A percentile compares a stretch with the other conserved stretches of the same genome.
Conservation (phyloP, 2,113 vertebrate genomes). For the Agelaius tricolor region DNA sequence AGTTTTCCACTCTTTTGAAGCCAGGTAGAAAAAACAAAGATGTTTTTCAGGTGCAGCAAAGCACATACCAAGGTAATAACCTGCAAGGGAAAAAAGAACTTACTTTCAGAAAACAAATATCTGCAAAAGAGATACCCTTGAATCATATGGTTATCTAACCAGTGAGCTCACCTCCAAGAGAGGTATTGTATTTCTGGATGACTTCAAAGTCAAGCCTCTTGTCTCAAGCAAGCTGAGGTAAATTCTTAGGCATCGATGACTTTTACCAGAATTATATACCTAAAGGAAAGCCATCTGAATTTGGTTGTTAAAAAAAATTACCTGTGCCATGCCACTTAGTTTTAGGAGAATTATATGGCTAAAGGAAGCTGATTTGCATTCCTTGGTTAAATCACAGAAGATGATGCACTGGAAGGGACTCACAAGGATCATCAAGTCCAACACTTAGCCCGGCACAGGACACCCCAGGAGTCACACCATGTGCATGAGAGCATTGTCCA, state of each 20-base stretch:
- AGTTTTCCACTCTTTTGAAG: conserved; percentile 78
- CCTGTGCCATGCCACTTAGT: not conserved
- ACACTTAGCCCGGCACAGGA: not conserved
- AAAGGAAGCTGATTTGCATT: not conserved
- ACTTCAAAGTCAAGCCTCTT: not conserved
- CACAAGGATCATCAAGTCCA: not conserved
- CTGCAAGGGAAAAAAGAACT: conserved; percentile 61
- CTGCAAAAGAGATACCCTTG: not conserved
- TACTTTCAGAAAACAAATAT: conserved; percentile 3
- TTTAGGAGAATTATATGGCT: not conserved
- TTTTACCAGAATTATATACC: not conserved
- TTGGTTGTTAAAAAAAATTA: not conserved
- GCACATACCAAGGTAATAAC: conserved; percentile 94
- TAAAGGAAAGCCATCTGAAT: not conserved
- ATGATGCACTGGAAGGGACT: not conserved
- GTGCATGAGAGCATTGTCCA: not conserved
- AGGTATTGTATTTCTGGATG: not conserved
- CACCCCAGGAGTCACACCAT: not conserved
- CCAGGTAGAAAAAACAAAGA: conserved; percentile 75
- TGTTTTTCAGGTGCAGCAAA: conserved; percentile 88
- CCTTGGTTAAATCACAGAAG: not conserved
- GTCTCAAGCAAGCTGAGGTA: not conserved
- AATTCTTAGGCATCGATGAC: not conserved
- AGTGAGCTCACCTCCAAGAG: not conserved
- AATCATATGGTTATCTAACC: not conserved